These are phyloP conservation scores for Drosophila nigricruria DNA, from an alignment of 2,888 invertebrate species.

Conservation along the genomic window DNA sequence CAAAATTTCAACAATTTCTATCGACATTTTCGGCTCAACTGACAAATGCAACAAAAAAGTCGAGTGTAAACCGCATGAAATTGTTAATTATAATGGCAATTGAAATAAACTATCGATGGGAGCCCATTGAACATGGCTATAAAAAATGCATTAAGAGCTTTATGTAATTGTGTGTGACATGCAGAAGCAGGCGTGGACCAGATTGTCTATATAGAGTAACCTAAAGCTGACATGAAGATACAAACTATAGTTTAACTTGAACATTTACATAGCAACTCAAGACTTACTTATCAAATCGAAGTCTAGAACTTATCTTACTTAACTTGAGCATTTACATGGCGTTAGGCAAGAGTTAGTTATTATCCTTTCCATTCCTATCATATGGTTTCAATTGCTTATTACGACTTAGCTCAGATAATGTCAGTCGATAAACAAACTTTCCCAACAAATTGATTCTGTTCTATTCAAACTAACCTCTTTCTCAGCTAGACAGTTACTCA, in stretches of 20 bases:
- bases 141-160: neutral
- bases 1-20: constrained; percentile 11
- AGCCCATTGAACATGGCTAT: neutral
- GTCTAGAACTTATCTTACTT: no score
- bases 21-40: constrained; percentile 14
- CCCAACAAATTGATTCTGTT: neutral
- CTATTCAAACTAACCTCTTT: neutral
- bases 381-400: neutral
- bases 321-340: neutral
- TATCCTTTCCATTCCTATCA: no score
- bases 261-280: no score
- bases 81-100: constrained; percentile 76
- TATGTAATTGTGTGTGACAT: neutral
- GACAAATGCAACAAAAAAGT: constrained; percentile 8
- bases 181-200: neutral
- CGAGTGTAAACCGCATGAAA: constrained; percentile 59
- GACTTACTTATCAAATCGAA: neutral
- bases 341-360: neutral
- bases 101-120: constrained; percentile 52
- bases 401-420: neutral
- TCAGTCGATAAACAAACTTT: no score
- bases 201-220: neutral
- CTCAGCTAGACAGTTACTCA: neutral
- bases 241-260: neutral
- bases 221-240: neutral